Evolutionary conservation across 2,113 vertebrate genomes (phyloP), one percentile per base, ranked within the genome.

Genomic region (Phyllopteryx taeniolatus): DNA sequence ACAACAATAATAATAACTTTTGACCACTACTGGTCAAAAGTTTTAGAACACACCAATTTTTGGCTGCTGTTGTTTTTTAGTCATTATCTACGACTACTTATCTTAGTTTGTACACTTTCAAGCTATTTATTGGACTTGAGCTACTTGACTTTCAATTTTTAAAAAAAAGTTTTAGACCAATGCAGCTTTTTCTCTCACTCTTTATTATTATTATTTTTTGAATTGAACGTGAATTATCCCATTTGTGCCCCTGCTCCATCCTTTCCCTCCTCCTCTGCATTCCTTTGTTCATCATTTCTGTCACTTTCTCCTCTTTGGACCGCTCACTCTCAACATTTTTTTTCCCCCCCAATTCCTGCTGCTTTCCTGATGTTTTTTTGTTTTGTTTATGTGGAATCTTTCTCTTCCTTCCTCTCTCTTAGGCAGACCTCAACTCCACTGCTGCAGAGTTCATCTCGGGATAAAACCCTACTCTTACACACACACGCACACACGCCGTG

Each of bases 361-460:
- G 35, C 56, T 72, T 75, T 69, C 73, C 69, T 54, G 53, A 8
- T 31, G n/a, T 31, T 57, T 27, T 5, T 5, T 70, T 42, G 47
- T 73, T 75, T 68, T 72, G 22, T 59, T 19, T 59, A 70, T 57
- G 46, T n/a, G 35, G 47, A 47, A 11, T 60, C 42, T 42, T 42
- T 47, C 31, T 22, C 22, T n/a, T 62, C 2, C 72, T 76, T 70
- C 62, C 68, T 54, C 74, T 74, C 80, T 2, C 64, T 85, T 80
- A 76, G 82, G 75, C 80, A 75, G 80, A 43, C 79, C 49, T 80
- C 73, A 19, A 35, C 73, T 27, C 62, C 63, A 59, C 79, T 82
- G 84, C 87, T 84, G 87, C 79, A 68, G 82, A 81, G 91, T 91
- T 92, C 88, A 91, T 64, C 56, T 80, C 60, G 84, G 91, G 90